Conservation (phyloP, 2,797 vertebrate genomes). For the Pogonophryne albipinna region DNA sequence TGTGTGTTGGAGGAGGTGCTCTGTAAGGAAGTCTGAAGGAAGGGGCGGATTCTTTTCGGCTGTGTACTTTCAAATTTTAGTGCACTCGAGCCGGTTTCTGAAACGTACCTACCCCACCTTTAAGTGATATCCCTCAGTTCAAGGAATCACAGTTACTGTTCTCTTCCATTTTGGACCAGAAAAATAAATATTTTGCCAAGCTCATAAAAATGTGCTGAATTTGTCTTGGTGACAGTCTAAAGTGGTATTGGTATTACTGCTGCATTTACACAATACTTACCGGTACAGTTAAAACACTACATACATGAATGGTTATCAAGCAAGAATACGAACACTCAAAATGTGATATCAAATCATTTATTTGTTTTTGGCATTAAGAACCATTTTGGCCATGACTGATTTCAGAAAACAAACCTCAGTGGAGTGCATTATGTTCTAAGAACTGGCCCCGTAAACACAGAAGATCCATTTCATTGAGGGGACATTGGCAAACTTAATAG, state of each 20-base stretch:
- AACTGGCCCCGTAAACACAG: constrained; percentile 4
- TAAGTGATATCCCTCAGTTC: constrained; percentile 3
- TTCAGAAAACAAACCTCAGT: constrained; percentile 6
- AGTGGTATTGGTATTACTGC: not conserved
- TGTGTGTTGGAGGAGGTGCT: too few species aligned
- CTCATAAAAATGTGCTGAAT: not conserved
- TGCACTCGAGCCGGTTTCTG: too few species aligned
- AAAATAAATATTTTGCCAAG: not conserved
- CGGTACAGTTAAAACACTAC: not conserved
- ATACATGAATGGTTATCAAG: not conserved
- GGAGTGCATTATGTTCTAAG: constrained; percentile 13
- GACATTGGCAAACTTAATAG: not conserved
- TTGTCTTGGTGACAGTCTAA: not conserved
- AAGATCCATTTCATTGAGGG: constrained; percentile 4
- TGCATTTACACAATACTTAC: not conserved
- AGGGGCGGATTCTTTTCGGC: too few species aligned
- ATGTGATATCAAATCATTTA: constrained; percentile 50
- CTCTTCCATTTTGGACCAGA: not conserved
- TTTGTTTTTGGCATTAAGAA: constrained; percentile 53
- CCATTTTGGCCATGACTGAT: constrained; percentile 28
- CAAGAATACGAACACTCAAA: constrained; percentile 6
- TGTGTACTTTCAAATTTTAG: too few species aligned
- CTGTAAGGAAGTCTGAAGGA: too few species aligned
- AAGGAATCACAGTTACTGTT: not conserved
- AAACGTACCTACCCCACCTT: too few species aligned